phyloP scores from a whole-genome alignment of 2,888 invertebrate genomes.

The Standfussiana lucernea region DNA sequence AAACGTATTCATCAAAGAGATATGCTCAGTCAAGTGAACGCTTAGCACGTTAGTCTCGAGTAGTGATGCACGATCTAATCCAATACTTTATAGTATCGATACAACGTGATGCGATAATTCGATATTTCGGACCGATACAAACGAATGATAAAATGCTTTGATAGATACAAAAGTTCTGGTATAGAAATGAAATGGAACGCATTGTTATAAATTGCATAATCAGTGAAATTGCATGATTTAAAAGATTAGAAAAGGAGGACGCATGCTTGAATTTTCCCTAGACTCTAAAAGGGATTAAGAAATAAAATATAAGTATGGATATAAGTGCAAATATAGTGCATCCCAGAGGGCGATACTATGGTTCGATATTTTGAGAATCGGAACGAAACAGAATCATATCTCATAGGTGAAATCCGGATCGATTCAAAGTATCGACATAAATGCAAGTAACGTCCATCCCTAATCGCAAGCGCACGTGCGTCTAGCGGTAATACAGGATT shows the following conservation, averaged over 20 bases:
- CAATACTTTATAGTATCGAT: background rate
- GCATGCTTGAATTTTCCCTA: background rate
- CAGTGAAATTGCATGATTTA: background rate
- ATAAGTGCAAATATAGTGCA: background rate
- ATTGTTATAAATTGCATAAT: no score
- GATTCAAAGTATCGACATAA: background rate
- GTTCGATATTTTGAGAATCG: background rate
- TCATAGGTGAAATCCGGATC: background rate
- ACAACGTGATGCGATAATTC: background rate
- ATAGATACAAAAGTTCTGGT: background rate
- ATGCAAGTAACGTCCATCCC: background rate
- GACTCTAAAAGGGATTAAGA: background rate
- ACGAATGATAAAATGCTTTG: background rate
- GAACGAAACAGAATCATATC: background rate
- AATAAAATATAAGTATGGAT: background rate
- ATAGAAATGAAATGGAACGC: no score
- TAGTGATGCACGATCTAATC: background rate
- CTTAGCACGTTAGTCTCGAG: slow-evolving; percentile 49
- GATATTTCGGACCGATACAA: background rate
- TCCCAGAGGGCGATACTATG: background rate
- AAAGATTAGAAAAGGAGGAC: background rate
- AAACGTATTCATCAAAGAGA: slow-evolving; percentile 60
- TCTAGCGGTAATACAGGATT: slow-evolving; percentile 54
- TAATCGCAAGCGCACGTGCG: slow-evolving; percentile 58
- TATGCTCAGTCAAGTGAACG: slow-evolving; percentile 55